Conservation (phyloP, 2,888 invertebrate species). For the Tanytarsus gracilentus region DNA sequence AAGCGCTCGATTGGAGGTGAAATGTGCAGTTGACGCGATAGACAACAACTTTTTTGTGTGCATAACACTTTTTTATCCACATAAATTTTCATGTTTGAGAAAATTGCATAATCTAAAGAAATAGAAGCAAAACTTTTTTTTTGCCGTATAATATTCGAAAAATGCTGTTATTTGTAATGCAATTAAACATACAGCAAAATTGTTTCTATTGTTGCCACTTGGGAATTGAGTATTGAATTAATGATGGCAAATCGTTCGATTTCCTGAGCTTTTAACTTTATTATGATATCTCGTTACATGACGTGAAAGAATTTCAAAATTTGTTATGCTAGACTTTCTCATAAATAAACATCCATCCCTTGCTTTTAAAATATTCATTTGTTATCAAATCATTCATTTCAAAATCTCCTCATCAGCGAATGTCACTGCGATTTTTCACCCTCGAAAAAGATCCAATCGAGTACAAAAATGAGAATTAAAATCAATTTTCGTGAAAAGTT, state of each 20-base stretch:
- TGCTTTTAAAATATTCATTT: no score
- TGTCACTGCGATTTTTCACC: background rate
- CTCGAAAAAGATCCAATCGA: background rate
- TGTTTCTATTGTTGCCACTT: background rate
- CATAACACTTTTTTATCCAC: background rate
- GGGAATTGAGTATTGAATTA: background rate
- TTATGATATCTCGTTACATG: background rate
- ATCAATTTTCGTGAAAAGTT: no score
- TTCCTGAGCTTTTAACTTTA: slow-evolving; percentile 1
- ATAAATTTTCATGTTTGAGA: background rate
- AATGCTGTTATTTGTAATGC: slow-evolving; percentile 3
- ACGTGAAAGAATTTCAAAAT: no score
- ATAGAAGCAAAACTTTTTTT: slow-evolving; percentile 1
- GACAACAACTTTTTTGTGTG: no score
- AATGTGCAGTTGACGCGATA: no score
- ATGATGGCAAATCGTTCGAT: background rate
- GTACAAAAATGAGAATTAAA: background rate
- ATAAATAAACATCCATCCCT: no score
- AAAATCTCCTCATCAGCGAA: no score
- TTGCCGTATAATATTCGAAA: slow-evolving; percentile 1
- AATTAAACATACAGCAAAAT: background rate
- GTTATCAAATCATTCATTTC: no score
- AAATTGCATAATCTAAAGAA: slow-evolving; percentile 1
- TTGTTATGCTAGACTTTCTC: no score
- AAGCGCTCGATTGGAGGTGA: no score